Evolutionary conservation across 2,888 invertebrate species (phyloP).

Genomic region (Luperina nickerlii): DNA sequence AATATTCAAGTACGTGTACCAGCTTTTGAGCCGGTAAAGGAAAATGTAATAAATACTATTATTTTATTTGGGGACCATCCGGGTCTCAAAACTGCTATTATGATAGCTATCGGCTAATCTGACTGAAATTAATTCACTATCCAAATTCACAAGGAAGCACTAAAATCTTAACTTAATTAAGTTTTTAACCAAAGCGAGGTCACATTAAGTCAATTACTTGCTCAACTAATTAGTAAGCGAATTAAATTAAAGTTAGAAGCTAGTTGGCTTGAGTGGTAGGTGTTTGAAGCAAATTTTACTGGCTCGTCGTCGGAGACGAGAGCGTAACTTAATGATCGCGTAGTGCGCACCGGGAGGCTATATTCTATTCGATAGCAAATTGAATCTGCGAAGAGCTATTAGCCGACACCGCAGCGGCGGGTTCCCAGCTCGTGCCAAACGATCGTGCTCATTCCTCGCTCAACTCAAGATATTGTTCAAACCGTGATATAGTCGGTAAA

Average conservation of each 20-base stretch:
- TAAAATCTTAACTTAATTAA: conserved; percentile 38
- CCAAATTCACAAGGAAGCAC: neutral
- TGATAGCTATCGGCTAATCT: neutral
- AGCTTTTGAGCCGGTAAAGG: neutral
- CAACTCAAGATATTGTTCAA: conserved; percentile 79
- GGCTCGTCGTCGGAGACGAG: conserved; percentile 76
- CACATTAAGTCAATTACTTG: conserved; percentile 68
- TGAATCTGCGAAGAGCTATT: conserved; percentile 89
- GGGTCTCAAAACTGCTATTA: neutral
- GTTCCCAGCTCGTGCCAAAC: conserved; percentile 81
- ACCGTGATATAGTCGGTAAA: conserved; percentile 76
- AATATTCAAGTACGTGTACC: neutral
- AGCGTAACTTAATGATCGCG: conserved; percentile 87
- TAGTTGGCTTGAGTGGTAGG: conserved; percentile 71
- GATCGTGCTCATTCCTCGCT: conserved; percentile 80
- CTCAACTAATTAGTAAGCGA: conserved; percentile 65
- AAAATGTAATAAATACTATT: neutral
- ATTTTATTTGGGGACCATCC: neutral
- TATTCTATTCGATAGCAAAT: conserved; percentile 88
- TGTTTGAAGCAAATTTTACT: conserved; percentile 80
- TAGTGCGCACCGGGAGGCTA: conserved; percentile 84
- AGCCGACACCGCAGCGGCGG: conserved; percentile 85
- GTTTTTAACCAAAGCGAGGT: conserved; percentile 58
- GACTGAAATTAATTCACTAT: neutral
- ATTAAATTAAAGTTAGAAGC: conserved; percentile 73